A percentile compares a stretch with the other conserved stretches of the same genome.
phyloP scores from a whole-genome alignment of 2,888 invertebrate species.

The Drosophila borborema region DNA sequence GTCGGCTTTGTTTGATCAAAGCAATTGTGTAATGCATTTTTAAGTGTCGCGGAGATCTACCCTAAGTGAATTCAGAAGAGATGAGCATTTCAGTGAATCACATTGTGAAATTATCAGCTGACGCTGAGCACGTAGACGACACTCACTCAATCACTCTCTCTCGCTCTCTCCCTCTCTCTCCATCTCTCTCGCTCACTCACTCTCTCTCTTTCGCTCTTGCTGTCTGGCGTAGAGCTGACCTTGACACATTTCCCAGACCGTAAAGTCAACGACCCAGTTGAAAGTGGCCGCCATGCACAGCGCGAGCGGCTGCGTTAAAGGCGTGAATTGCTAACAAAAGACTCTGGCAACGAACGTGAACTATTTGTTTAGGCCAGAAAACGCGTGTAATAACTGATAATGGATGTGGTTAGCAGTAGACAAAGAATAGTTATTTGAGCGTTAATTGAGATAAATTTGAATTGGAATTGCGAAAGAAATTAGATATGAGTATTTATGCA shows the following conservation, averaged over 20 bases:
- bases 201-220: not conserved
- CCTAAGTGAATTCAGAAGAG: slow-evolving; percentile 23
- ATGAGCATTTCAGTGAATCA: slow-evolving; percentile 27
- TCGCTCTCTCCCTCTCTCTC: not conserved
- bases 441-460: not conserved
- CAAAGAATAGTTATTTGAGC: not conserved
- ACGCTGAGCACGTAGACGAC: slow-evolving; percentile 58
- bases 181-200: not conserved
- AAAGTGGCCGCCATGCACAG: slow-evolving; percentile 20
- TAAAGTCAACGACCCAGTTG: slow-evolving; percentile 55
- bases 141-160: not conserved
- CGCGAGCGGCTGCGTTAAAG: not conserved
- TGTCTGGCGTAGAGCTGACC: slow-evolving; percentile 31
- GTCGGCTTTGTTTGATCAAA: slow-evolving; percentile 41
- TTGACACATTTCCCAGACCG: slow-evolving; percentile 55
- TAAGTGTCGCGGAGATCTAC: slow-evolving; percentile 47
- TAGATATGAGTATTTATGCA: not conserved
- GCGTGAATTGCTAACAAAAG: slow-evolving; percentile 47
- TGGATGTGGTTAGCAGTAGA: not conserved
- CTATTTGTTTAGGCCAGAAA: slow-evolving; percentile 2
- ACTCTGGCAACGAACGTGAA: slow-evolving; percentile 62
- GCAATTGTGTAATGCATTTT: slow-evolving; percentile 62
- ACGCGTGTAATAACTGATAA: not conserved
- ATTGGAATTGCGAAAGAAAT: not conserved
- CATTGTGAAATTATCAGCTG: slow-evolving; percentile 65